These are phyloP conservation scores for Perithous albicinctus DNA, from an alignment of 2,888 invertebrate species.

Conservation along the genomic window DNA sequence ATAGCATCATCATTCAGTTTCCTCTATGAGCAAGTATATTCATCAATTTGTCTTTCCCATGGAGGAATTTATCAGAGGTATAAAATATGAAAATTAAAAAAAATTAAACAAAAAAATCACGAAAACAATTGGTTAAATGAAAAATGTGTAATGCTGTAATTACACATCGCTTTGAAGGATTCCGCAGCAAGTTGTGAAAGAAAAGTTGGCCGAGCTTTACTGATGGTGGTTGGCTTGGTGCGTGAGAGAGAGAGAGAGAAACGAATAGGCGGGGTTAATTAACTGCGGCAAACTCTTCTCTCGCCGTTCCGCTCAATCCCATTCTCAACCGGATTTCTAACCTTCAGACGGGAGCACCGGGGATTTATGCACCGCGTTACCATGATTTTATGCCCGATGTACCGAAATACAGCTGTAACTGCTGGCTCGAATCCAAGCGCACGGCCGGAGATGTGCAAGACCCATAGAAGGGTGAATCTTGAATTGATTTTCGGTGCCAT, in stretches of 20 bases:
- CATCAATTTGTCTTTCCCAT: too few relatives aligned
- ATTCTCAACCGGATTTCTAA: slow-evolving; percentile 29
- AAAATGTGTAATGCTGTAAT: too few relatives aligned
- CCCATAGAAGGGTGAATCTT: slow-evolving; percentile 22
- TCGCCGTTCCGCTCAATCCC: slow-evolving; percentile 45
- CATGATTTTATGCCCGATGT: slow-evolving; percentile 69
- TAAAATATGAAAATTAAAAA: too few relatives aligned
- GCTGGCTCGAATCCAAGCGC: slow-evolving; percentile 70
- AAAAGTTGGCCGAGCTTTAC: slow-evolving; percentile 62
- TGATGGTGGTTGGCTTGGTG: slow-evolving; percentile 8
- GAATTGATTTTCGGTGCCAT: slow-evolving; percentile 43
- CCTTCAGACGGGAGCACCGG: slow-evolving; percentile 50
- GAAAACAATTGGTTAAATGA: too few relatives aligned
- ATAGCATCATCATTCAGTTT: too few relatives aligned
- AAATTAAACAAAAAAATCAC: too few relatives aligned
- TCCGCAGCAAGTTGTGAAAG: slow-evolving; percentile 61
- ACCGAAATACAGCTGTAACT: slow-evolving; percentile 66
- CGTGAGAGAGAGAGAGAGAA: slow-evolving; percentile 53
- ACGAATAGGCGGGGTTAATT: slow-evolving; percentile 72
- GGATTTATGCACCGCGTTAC: slow-evolving; percentile 65
- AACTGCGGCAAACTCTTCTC: slow-evolving; percentile 64
- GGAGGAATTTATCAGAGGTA: too few relatives aligned
- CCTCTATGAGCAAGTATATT: too few relatives aligned
- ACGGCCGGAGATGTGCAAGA: slow-evolving; percentile 9
- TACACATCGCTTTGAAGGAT: slow-evolving; percentile 57